Conservation (phyloP, 1,140 invertebrate genomes). For the Drosophila navojoa region DNA sequence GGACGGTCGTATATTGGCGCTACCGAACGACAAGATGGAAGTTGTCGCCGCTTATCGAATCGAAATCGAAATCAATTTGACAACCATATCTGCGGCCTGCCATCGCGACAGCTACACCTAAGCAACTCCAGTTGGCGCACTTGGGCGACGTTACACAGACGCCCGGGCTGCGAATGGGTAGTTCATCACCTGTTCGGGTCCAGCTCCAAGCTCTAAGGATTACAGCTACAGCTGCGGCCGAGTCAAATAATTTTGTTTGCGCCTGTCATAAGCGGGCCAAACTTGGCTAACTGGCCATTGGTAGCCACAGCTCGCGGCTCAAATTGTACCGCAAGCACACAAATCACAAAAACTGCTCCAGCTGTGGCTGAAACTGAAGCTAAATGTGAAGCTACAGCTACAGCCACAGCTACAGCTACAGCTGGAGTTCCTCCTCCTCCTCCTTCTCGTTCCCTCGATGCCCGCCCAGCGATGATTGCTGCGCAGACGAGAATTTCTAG, state of each 20-base stretch:
- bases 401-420: neutral
- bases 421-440: neutral
- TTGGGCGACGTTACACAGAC: conserved; percentile 69
- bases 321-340: conserved; percentile 81
- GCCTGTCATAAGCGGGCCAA: conserved; percentile 70
- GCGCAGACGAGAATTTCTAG: conserved; percentile 78
- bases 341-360: conserved; percentile 70
- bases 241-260: conserved; percentile 78
- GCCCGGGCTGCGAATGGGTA: conserved; percentile 13
- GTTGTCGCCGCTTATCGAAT: conserved; percentile 61
- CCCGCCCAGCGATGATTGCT: conserved; percentile 70
- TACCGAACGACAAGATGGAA: conserved; percentile 57
- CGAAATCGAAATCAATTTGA: conserved; percentile 66
- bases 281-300: conserved; percentile 70
- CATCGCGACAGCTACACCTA: conserved; percentile 77
- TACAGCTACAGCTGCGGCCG: conserved; percentile 26
- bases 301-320: conserved; percentile 76
- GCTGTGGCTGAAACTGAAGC: conserved; percentile 12
- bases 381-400: conserved; percentile 7
- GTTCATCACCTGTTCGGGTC: conserved; percentile 33
- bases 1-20: conserved; percentile 55
- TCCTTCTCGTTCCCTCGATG: neutral
- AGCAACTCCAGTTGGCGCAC: conserved; percentile 76
- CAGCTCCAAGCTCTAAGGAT: conserved; percentile 18
- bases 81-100: conserved; percentile 31